Percentiles rank a stretch among this genome's conserved stretches.
Evolutionary conservation across 1,140 invertebrate species (phyloP).

Genomic region (Streblospio benedicti): DNA sequence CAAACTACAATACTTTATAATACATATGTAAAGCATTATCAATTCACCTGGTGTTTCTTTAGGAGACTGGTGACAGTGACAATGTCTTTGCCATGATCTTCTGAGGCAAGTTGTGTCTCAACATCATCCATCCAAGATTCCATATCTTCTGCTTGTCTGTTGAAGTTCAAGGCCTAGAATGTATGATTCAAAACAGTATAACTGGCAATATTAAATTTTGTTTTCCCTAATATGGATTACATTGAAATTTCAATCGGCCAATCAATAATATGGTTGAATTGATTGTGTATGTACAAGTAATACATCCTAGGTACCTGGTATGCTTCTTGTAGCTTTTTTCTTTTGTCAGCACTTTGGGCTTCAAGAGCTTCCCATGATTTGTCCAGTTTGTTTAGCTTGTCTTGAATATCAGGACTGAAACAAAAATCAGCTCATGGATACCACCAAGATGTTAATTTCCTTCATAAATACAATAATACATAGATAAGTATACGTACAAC

Average conservation of each 20-base stretch:
- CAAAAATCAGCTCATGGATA: conserved; percentile 54
- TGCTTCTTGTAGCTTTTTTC: conserved; percentile 78
- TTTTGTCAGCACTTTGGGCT: conserved; percentile 84
- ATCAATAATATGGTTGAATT: conserved; percentile 76
- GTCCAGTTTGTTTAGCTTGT: conserved; percentile 79
- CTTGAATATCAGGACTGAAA: conserved; percentile 61
- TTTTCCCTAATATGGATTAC: background rate
- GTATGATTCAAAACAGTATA: background rate
- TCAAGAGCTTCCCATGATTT: conserved; percentile 82
- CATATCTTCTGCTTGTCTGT: conserved; percentile 72
- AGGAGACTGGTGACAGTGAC: conserved; percentile 90
- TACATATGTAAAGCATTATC: no score
- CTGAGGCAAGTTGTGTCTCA: conserved; percentile 87
- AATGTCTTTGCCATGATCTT: conserved; percentile 94
- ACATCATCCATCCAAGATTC: conserved; percentile 95
- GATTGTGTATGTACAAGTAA: conserved; percentile 70
- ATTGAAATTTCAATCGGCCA: background rate
- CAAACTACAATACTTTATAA: no score
- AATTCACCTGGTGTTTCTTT: conserved; percentile 96
- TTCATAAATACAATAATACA: background rate
- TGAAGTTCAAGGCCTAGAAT: conserved; percentile 32
- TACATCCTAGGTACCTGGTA: conserved; percentile 38
- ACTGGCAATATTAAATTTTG: background rate
- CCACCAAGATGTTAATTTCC: background rate
- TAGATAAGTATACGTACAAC: no score